Evolutionary conservation across 2,888 invertebrate species (phyloP), one percentile per base, ranked within the genome.

Genomic region (Halictus ligatus): DNA sequence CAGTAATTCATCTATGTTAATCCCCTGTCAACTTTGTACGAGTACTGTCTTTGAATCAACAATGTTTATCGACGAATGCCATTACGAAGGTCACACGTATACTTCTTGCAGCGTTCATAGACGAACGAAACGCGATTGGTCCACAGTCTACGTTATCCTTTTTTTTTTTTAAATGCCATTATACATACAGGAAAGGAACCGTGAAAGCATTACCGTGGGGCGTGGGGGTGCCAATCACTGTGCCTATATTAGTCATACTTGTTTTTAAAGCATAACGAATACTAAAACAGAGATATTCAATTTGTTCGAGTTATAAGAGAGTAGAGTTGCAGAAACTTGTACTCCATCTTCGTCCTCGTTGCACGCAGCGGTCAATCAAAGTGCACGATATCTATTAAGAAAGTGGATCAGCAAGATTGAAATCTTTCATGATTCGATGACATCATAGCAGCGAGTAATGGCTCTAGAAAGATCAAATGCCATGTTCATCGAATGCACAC

Each of bases 1-100:
- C 54, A 35, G 60, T 75, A 75, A 83, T 71, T 78, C 50, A 64
- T 83, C 64, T 60, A 54, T 72, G 75, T 75, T 78, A 75, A 83
- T 84, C 71, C 18, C 21, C 46, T 13, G 35, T 6, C 46, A 54
- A 48, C 58, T 77, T 84, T 10, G 4, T 13, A 25, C 29, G 48
- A 35, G 21, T 35, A 25, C 43, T 46, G 21, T 35, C 15, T 21
- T 25, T n/a, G 21, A 8, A 40, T 21, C 40, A 50, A 29, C 18
- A 13, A 21, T 71, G 40, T 58, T 74, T 50, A 18, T 69, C 21
- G 15, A n/a, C 13, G n/a, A 25, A 15, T n/a, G n/a, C 58, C 21
- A 58, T n/a, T 2, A 58, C 8, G n/a, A 58, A 58, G 58, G 58
- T 12, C n/a, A 12, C 35, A 35, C 35, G 35, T 1, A 35, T 35